Evolutionary conservation across 2,113 vertebrate genomes (phyloP).

Genomic region (Pelobates fuscus): DNA sequence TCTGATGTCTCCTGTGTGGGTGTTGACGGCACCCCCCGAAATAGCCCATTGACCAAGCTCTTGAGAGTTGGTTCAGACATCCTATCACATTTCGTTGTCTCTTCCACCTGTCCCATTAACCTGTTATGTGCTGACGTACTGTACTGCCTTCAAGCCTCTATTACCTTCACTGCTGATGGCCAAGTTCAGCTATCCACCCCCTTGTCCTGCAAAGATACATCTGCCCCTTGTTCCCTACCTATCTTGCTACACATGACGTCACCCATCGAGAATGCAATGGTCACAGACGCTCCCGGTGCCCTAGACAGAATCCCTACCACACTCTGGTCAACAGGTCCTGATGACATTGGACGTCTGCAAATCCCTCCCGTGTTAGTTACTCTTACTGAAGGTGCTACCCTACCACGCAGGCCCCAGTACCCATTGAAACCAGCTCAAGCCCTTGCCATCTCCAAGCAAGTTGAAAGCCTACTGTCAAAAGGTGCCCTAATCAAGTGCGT

Average conservation of each 20-base stretch:
- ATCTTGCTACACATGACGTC: not conserved
- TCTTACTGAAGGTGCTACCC: not conserved
- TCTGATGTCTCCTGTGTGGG: too few species aligned
- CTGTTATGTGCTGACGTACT: not conserved
- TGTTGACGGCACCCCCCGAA: too few species aligned
- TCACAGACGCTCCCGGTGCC: not conserved
- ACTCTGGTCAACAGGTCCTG: not conserved
- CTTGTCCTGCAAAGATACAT: too few species aligned
- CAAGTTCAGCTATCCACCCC: too few species aligned
- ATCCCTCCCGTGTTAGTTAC: not conserved
- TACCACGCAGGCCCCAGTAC: not conserved
- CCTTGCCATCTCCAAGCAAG: too few species aligned
- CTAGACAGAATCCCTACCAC: not conserved
- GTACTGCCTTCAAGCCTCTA: not conserved
- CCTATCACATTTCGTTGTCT: too few species aligned
- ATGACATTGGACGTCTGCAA: too few species aligned
- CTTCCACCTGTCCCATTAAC: not conserved
- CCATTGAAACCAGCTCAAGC: not conserved
- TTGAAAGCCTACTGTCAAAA: too few species aligned
- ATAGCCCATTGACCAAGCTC: not conserved
- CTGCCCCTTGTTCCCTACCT: not conserved
- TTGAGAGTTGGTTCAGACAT: not conserved
- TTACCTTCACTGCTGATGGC: too few species aligned
- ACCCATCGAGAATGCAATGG: not conserved
- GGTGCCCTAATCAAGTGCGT: not conserved